Percentiles rank a stretch among this genome's conserved stretches.
phyloP scores from a whole-genome alignment of 2,888 invertebrate species.

The Coronaproctus castanopsis region DNA sequence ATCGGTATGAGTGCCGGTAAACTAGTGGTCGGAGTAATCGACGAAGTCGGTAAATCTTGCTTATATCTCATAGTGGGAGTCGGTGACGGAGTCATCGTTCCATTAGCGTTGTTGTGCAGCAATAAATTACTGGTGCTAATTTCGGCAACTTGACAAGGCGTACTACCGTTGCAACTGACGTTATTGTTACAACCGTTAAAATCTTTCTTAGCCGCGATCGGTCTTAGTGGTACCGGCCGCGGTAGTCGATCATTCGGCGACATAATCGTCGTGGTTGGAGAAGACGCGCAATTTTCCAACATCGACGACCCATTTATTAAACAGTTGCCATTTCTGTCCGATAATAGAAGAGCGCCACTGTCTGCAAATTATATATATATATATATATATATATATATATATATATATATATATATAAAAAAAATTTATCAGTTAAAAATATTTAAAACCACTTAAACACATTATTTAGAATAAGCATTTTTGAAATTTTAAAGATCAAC shows the following conservation, averaged over 20 bases:
- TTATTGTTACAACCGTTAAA: too few species aligned
- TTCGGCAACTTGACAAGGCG: slow-evolving; percentile 12
- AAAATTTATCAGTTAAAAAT: too few species aligned
- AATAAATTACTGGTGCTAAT: slow-evolving; percentile 7
- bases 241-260: neutral
- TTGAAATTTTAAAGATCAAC: too few species aligned
- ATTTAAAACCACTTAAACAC: too few species aligned
- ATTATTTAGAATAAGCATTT: too few species aligned
- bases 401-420: too few species aligned
- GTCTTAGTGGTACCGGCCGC: neutral
- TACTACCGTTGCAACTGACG: too few species aligned
- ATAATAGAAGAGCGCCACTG: too few species aligned
- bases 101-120: neutral
- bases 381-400: too few species aligned
- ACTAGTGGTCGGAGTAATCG: neutral
- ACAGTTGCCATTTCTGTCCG: too few species aligned
- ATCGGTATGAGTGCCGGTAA: neutral
- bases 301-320: too few species aligned
- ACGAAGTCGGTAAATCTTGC: neutral
- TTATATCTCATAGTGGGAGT: neutral
- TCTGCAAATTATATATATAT: too few species aligned
- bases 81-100: neutral
- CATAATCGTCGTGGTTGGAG: slow-evolving; percentile 1
- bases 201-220: slow-evolving; percentile 1
- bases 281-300: neutral